Conservation (phyloP, 2,888 invertebrate species). For the Elysia crispata region DNA sequence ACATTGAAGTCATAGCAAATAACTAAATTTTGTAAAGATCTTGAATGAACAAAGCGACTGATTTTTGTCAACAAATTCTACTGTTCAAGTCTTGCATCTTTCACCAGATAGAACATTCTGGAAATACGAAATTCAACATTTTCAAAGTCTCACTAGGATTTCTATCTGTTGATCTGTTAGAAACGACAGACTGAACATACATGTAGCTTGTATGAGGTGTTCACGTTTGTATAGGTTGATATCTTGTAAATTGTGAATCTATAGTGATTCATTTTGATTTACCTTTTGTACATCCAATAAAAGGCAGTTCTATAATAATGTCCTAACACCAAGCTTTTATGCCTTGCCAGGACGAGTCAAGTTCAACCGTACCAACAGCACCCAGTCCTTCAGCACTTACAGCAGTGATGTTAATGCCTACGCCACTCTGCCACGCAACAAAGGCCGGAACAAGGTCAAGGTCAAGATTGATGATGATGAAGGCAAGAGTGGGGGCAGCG, state of each 20-base stretch:
- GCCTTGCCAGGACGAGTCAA: slow-evolving; percentile 24
- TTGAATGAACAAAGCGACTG: too few species aligned
- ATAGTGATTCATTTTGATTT: too few species aligned
- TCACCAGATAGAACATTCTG: too few species aligned
- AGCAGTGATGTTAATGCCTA: slow-evolving; percentile 23
- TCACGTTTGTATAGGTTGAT: too few species aligned
- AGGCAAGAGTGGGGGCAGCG: background rate
- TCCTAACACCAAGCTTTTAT: background rate
- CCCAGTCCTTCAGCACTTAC: background rate
- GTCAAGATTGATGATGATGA: background rate
- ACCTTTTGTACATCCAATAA: background rate
- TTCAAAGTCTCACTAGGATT: too few species aligned
- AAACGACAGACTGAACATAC: background rate
- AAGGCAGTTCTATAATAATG: background rate
- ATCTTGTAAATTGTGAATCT: too few species aligned
- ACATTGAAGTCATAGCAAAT: too few species aligned
- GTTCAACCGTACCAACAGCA: slow-evolving; percentile 15
- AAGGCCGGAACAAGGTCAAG: slow-evolving; percentile 40
- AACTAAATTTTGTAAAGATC: too few species aligned
- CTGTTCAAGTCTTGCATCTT: too few species aligned
- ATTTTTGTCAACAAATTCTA: too few species aligned
- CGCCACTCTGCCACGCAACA: slow-evolving; percentile 45
- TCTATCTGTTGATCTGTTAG: background rate
- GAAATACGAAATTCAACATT: too few species aligned
- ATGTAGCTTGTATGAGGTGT: too few species aligned